phyloP scores from a whole-genome alignment of 2,797 vertebrate genomes.

The Tapirus indicus region DNA sequence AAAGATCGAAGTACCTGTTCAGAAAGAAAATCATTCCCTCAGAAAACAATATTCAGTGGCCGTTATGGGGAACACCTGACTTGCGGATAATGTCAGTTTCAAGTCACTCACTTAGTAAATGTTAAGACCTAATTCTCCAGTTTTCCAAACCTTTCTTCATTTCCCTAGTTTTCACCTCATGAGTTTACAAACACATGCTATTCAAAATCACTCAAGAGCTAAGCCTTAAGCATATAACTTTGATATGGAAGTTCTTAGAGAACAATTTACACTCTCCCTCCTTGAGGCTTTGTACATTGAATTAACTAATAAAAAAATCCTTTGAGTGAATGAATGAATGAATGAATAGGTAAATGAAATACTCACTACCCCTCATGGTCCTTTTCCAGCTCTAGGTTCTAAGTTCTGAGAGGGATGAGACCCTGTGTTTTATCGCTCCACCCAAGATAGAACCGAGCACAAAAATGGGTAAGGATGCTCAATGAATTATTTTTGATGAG shows the following conservation, averaged over 20 bases:
- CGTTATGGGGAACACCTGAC: background rate
- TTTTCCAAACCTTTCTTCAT: background rate
- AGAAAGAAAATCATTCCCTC: background rate
- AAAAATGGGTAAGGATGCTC: background rate
- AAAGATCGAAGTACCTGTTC: conserved; percentile 89
- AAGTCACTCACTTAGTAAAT: background rate
- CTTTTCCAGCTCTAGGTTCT: background rate
- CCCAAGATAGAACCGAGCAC: background rate
- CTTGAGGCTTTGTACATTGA: background rate
- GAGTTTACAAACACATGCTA: background rate
- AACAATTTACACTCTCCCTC: background rate
- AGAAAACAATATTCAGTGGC: background rate
- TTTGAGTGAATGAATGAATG: background rate
- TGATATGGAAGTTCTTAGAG: background rate
- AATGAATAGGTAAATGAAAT: background rate
- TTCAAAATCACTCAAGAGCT: background rate
- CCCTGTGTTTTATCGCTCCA: background rate
- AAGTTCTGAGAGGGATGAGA: background rate
- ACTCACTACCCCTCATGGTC: background rate
- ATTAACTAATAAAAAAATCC: background rate
- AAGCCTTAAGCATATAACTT: background rate
- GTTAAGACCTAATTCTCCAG: background rate
- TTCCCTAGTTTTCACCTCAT: background rate
- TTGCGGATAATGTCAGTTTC: background rate
- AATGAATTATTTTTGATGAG: background rate